Conservation (phyloP, 2,113 vertebrate genomes). For the Otis tarda region DNA sequence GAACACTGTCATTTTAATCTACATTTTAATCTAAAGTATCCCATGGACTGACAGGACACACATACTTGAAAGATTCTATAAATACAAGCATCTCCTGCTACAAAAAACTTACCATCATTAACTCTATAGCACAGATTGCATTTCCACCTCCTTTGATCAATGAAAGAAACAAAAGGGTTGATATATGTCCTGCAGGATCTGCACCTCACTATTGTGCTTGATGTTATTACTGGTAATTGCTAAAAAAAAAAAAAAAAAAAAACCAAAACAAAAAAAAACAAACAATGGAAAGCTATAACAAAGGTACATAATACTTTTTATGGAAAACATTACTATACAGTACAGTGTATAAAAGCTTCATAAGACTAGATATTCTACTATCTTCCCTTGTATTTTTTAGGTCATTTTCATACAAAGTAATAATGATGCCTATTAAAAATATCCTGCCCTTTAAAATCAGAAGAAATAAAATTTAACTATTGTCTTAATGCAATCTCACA, state of each 20-base stretch:
- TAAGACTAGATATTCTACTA: not conserved
- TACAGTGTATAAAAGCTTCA: not conserved
- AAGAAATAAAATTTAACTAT: not conserved
- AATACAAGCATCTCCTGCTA: not conserved
- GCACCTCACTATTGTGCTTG: conserved; percentile 95
- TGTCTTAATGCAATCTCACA: not conserved
- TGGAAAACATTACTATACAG: not conserved
- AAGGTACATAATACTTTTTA: not conserved
- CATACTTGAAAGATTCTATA: not conserved
- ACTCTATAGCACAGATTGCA: conserved; percentile 97
- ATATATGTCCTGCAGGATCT: conserved; percentile 96
- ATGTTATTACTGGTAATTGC: conserved; percentile 97
- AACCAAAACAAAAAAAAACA: too few relatives aligned
- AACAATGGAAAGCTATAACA: not conserved
- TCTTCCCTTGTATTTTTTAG: not conserved
- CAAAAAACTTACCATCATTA: conserved; percentile 86
- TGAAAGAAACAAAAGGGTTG: conserved; percentile 97
- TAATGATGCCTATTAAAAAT: not conserved
- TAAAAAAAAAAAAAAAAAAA: conserved; percentile 48
- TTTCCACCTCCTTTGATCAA: conserved; percentile 96
- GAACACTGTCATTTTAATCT: not conserved
- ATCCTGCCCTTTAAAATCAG: not conserved
- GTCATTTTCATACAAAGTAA: not conserved
- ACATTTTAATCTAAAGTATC: not conserved
- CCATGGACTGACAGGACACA: not conserved